Percentiles rank a stretch among this genome's conserved stretches.
These are phyloP conservation scores for Lanius collurio DNA, from an alignment of 2,113 vertebrate species.

Conservation along the genomic window DNA sequence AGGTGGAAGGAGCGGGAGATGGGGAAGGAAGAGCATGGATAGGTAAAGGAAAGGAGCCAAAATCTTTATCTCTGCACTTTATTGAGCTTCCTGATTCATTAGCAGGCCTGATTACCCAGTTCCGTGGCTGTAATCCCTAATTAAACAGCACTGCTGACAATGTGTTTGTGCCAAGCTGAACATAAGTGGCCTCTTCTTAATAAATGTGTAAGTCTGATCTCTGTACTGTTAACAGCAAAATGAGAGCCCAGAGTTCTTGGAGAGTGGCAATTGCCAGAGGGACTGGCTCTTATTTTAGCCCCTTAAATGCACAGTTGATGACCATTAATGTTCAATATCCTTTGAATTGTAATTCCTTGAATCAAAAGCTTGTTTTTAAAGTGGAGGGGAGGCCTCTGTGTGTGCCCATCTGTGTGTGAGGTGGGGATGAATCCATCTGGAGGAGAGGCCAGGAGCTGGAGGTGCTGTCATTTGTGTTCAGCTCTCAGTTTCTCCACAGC, in stretches of 20 bases:
- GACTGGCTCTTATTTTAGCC: not conserved
- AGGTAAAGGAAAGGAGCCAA: not conserved
- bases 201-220: constrained; percentile 63
- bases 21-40: not conserved
- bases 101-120: constrained; percentile 73
- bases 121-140: constrained; percentile 75
- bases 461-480: not conserved
- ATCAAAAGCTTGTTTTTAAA: constrained; percentile 37
- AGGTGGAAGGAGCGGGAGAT: not conserved
- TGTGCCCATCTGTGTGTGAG: not conserved
- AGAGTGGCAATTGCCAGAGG: constrained; percentile 23
- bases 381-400: not conserved
- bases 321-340: not conserved
- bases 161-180: constrained; percentile 65
- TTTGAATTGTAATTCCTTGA: constrained; percentile 35
- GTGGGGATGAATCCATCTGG: constrained; percentile 27
- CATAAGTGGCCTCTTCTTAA: constrained; percentile 68
- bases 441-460: not conserved
- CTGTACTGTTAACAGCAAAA: constrained; percentile 40
- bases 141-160: constrained; percentile 71
- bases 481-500: fast-evolving
- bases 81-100: constrained; percentile 72
- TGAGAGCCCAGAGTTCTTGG: not conserved
- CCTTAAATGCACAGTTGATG: not conserved
- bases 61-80: constrained; percentile 39